Evolutionary conservation across 2,797 vertebrate genomes (phyloP).

Genomic region (Thamnophis elegans): DNA sequence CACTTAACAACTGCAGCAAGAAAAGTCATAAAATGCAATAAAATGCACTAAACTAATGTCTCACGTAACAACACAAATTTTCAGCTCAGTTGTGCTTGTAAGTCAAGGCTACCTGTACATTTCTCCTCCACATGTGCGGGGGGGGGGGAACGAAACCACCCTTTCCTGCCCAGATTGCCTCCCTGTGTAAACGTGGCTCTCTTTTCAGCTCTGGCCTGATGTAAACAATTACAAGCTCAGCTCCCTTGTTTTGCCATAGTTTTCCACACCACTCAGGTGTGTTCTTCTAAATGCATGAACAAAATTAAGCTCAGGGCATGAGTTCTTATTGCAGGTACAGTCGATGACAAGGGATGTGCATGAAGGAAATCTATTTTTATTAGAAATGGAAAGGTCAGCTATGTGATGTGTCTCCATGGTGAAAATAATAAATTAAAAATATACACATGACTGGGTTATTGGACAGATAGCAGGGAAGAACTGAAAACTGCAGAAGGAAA

Average conservation of each 20-base stretch:
- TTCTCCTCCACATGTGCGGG: not conserved
- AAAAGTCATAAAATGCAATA: not conserved
- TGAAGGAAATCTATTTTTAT: constrained; percentile 74
- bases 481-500: not conserved
- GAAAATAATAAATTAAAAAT: constrained; percentile 73
- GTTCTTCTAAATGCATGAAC: constrained; percentile 28
- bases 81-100: not conserved
- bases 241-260: not conserved
- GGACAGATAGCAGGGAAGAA: not conserved
- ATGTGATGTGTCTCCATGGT: constrained; percentile 74
- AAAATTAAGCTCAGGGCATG: constrained; percentile 53
- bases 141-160: not conserved
- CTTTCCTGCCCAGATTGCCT: not conserved
- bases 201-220: not conserved
- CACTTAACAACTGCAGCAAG: not conserved
- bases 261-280: constrained; percentile 23
- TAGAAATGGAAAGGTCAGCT: constrained; percentile 78
- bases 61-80: not conserved
- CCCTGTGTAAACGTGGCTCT: not conserved
- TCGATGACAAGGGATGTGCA: constrained; percentile 63
- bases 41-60: not conserved
- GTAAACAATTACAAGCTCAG: not conserved
- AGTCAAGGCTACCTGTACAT: not conserved
- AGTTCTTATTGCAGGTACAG: constrained; percentile 63
- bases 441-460: constrained; percentile 58